Base-by-base conservation (phyloP, 2,113 vertebrate genomes). In the Daubentonia madagascariensis region DNA sequence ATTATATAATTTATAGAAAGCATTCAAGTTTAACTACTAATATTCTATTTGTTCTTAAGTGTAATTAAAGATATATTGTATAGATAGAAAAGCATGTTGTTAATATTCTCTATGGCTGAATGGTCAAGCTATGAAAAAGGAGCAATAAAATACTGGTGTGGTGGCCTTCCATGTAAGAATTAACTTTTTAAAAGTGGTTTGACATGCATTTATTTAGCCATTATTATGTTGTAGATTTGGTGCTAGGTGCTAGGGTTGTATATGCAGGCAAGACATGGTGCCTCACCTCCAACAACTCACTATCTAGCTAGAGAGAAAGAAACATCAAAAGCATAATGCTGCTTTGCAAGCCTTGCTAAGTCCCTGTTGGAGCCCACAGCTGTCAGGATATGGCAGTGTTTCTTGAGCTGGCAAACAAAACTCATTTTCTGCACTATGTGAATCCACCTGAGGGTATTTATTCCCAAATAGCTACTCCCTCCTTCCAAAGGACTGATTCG, bases 341-440 rank as follows among this genome's bases (percentile, higher is more conserved):
- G 13, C 25, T 93, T 94, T 84, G 78, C 79, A 94, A 96, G 23
- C 67, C 40, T 57, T 83, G 35, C n/a, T 83, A 52, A 43, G 85
- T 95, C 32, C 11, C 30, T 50, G 23, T 90, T 92, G 32, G 90
- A 61, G 72, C 14, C 48, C 81, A 83, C 91, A 97, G 89, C 95
- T 95, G 59, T 54, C 45, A 91, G 95, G 54, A 83, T 89, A 78
- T 37, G 57, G 45, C 48, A 63, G 52, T 61, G 45, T 96, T 94
- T 93, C 48, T 85, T 89, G 85, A 96, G 30, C 23, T 90, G 70
- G 83, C 59, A 91, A 54, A 70, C 9, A 30, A 35, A 6, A 9
- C 78, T 88, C 30, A n/a, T 92, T 83, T 96, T 95, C 80, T 91
- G 30, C 73, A 85, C n/a, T 40, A 37, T 40, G 28, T 89, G 93